A percentile compares a stretch with the other conserved stretches of the same genome.
Evolutionary conservation across 2,113 vertebrate species (phyloP).

Genomic region (Microtus richardsoni): DNA sequence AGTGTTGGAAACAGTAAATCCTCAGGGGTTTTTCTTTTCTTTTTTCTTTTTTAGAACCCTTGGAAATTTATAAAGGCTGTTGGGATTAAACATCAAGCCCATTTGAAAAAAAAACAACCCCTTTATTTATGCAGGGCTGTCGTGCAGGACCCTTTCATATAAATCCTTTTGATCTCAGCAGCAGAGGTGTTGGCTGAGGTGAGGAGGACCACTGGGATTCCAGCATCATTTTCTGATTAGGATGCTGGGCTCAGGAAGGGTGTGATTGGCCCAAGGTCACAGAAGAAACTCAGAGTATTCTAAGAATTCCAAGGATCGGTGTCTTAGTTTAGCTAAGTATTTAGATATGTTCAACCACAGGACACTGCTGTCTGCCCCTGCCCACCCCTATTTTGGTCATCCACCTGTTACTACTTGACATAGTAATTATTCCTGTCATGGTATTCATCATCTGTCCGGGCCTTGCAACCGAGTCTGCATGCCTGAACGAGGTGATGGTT

Average conservation of each 20-base stretch:
- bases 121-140: not conserved
- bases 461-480: not conserved
- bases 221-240: not conserved
- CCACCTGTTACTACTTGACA: slow-evolving; percentile 61
- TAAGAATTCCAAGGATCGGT: slow-evolving; percentile 21
- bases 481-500: not conserved
- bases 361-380: not conserved
- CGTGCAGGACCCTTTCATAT: slow-evolving; percentile 15
- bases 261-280: not conserved
- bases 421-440: not conserved
- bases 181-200: not conserved
- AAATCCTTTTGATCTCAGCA: slow-evolving; percentile 55
- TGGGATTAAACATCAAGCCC: not conserved
- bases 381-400: not conserved
- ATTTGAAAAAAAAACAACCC: not conserved
- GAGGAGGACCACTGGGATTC: not conserved
- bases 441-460: slow-evolving; percentile 11
- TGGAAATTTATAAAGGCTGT: slow-evolving; percentile 25
- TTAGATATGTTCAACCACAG: not conserved
- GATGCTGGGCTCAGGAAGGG: not conserved
- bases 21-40: not conserved
- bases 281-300: not conserved
- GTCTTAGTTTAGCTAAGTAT: not conserved
- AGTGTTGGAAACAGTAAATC: slow-evolving; percentile 14
- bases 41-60: not conserved